Base-by-base conservation (phyloP, 2,797 vertebrate genomes). In the Gadopsis marmoratus region DNA sequence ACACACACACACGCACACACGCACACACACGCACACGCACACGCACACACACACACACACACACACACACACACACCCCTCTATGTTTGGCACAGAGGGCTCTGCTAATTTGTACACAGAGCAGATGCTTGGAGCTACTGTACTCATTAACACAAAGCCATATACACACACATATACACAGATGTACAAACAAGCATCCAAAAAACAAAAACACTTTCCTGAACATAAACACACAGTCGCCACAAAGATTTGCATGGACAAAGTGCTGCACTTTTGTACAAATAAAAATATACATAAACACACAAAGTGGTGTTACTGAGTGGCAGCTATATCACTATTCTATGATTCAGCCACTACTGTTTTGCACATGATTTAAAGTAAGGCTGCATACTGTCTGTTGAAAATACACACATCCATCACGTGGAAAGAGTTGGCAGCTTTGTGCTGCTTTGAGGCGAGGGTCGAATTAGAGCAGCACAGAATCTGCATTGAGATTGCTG, bases 101-200 rank as follows among this genome's bases (percentile, higher is more conserved):
- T 83, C 82, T 73, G 83, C 87, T 89, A 90, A 87, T 88, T 88
- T 86, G 89, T 82, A 88, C 83, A 90, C 81, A 78, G 85, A 89
- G 84, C 78, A 90, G 88, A 86, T 85, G 81, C 87, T 75, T 62
- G n/a, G 74, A 76, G 74, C 62, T 69, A 91, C 81, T 41, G 81
- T 31, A 23, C 80, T 88, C 78, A 90, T 89, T 93, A 93, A 80
- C 71, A 81, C 60, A 78, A 47, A 58, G 43, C 12, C 37, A 59
- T 4, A 64, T 1, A 67, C n/a, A 80, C 23, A 77, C 51, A 74
- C 43, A 47, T 6, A 41, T 17, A 59, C 66, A 56, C 37, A 73
- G 8, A 71, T 43, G 8, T 13, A 69, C 5, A 9, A 37, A 37
- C 37, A 37, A 37, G 37, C 37, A 37, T 9, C 7, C 9, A 3